phyloP scores from a whole-genome alignment of 2,888 invertebrate species.

The Scrobipalpa atriplicella region DNA sequence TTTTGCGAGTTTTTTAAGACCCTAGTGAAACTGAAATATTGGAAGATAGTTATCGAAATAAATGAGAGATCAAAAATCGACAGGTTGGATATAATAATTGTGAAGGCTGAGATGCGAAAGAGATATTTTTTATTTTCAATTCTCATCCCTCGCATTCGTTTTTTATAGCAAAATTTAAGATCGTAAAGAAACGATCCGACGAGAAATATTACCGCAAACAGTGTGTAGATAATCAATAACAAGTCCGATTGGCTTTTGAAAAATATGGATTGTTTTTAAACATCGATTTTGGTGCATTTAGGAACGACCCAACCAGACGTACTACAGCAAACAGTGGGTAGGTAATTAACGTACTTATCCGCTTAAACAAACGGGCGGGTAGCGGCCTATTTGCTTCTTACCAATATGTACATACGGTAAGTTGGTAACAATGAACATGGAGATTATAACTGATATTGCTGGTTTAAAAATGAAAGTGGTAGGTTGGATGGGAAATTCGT shows the following conservation, averaged over 20 bases:
- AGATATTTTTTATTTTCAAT: too few species aligned
- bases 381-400: constrained; percentile 42
- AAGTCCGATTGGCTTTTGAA: neutral
- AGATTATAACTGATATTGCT: neutral
- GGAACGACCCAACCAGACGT: constrained; percentile 40
- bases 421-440: neutral
- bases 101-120: too few species aligned
- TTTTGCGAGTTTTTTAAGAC: too few species aligned
- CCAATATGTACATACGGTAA: constrained; percentile 4
- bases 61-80: too few species aligned
- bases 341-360: constrained; percentile 57
- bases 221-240: neutral
- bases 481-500: neutral
- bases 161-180: too few species aligned
- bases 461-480: neutral
- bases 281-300: neutral
- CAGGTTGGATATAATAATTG: too few species aligned
- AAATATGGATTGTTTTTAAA: neutral
- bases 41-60: too few species aligned
- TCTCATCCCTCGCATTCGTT: too few species aligned
- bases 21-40: too few species aligned
- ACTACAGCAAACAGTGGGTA: constrained; percentile 49
- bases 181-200: too few species aligned
- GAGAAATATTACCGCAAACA: too few species aligned
- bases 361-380: constrained; percentile 47